These are phyloP conservation scores for Psephotus haematonotus DNA, from an alignment of 2,113 vertebrate genomes.

Conservation along the genomic window DNA sequence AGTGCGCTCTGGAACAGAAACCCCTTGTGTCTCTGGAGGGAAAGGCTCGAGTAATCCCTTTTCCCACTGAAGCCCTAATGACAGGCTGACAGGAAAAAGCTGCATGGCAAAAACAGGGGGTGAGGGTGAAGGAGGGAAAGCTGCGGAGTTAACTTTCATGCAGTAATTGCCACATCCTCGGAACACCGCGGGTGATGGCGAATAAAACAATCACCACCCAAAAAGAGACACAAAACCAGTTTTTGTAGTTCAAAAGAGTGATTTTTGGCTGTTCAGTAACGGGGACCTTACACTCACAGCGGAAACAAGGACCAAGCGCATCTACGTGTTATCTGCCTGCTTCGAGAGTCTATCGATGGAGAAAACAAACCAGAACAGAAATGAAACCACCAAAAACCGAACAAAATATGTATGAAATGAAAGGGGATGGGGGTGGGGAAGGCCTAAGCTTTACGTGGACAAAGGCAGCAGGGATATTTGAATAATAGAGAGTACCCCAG, in stretches of 20 bases:
- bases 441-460: constrained; percentile 35
- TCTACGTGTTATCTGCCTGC: not conserved
- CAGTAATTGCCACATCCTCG: constrained; percentile 26
- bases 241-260: not conserved
- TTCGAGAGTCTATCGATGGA: not conserved
- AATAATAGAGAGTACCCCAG: constrained; percentile 81
- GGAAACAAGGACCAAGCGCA: not conserved
- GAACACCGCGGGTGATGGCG: not conserved
- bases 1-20: constrained; percentile 55
- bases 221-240: not conserved
- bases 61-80: constrained; percentile 31
- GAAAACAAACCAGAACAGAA: not conserved
- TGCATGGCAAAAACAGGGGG: constrained; percentile 4
- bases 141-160: constrained; percentile 18
- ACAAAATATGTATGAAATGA: constrained; percentile 1
- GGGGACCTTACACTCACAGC: not conserved
- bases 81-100: constrained; percentile 27
- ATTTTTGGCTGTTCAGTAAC: not conserved
- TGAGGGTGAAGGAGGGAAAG: not conserved
- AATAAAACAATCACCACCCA: not conserved
- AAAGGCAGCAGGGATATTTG: constrained; percentile 89
- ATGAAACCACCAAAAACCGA: not conserved
- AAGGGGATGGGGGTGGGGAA: not conserved
- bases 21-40: constrained; percentile 62
- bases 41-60: constrained; percentile 51